A percentile compares a stretch with the other conserved stretches of the same genome.
These are phyloP conservation scores for Dasyprocta punctata DNA, from an alignment of 2,113 vertebrate species.

Conservation along the genomic window DNA sequence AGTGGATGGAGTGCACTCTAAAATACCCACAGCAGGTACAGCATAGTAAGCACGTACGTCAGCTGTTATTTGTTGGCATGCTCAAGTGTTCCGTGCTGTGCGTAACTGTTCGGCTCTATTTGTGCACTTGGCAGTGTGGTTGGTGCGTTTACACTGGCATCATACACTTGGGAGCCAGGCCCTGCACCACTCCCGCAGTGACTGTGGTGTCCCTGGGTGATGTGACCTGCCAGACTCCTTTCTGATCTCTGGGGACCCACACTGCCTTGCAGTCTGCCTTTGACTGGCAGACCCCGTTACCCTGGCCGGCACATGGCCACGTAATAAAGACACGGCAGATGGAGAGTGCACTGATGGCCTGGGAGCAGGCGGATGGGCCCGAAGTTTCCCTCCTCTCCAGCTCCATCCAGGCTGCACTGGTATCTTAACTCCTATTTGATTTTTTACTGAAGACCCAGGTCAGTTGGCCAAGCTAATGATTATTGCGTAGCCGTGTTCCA, in stretches of 20 bases:
- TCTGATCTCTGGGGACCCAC: background rate
- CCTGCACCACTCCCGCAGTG: rapidly evolving
- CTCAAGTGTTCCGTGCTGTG: rapidly evolving
- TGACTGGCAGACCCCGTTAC: no score
- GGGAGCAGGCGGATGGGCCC: background rate
- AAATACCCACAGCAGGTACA: rapidly evolving
- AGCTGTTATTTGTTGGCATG: rapidly evolving
- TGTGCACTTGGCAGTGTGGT: background rate
- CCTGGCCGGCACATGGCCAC: background rate
- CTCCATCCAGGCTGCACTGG: background rate
- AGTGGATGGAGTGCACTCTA: background rate
- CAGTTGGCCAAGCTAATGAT: rapidly evolving
- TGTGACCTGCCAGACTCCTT: background rate
- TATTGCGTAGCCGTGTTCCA: background rate
- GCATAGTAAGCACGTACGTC: rapidly evolving
- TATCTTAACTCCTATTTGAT: background rate
- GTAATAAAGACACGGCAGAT: no score
- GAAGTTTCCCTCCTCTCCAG: background rate
- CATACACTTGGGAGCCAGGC: no score
- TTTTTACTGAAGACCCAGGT: background rate
- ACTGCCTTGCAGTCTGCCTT: background rate
- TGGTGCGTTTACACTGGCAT: background rate
- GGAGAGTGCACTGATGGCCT: background rate
- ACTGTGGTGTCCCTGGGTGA: background rate
- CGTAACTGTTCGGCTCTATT: background rate